These are phyloP conservation scores for Heptascelio sp. DNA, from an alignment of 2,888 invertebrate species.

Conservation along the genomic window DNA sequence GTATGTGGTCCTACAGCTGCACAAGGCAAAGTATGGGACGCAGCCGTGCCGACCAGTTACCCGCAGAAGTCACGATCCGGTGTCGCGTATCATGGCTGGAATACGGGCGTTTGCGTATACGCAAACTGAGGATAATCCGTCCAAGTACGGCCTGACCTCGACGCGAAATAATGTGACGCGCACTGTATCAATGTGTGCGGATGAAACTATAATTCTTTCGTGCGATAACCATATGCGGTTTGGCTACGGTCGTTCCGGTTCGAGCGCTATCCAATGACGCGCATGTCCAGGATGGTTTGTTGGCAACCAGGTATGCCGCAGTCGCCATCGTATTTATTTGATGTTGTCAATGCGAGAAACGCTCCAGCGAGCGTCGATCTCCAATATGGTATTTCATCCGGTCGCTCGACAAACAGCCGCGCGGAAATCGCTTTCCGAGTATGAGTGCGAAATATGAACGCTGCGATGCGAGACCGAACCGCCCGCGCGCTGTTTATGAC, in stretches of 20 bases:
- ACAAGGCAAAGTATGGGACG: no score
- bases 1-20: no score
- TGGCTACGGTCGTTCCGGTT: conserved; percentile 81
- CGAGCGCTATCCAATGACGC: conserved; percentile 82
- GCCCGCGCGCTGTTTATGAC: conserved; percentile 48
- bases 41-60: conserved; percentile 83
- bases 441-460: conserved; percentile 53
- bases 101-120: conserved; percentile 73
- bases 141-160: conserved; percentile 69
- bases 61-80: conserved; percentile 84
- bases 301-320: conserved; percentile 75
- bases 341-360: conserved; percentile 72
- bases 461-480: conserved; percentile 37
- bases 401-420: conserved; percentile 50
- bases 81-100: conserved; percentile 83
- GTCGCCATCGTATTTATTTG: conserved; percentile 75
- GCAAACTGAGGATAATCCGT: conserved; percentile 45
- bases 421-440: conserved; percentile 68
- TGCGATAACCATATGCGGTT: conserved; percentile 81
- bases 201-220: conserved; percentile 78
- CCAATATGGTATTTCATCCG: conserved; percentile 64
- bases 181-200: conserved; percentile 54
- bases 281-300: conserved; percentile 73
- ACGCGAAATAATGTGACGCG: conserved; percentile 65
- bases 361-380: conserved; percentile 63